These are phyloP conservation scores for Thymelicus sylvestris DNA, from an alignment of 2,888 invertebrate species.

Conservation along the genomic window DNA sequence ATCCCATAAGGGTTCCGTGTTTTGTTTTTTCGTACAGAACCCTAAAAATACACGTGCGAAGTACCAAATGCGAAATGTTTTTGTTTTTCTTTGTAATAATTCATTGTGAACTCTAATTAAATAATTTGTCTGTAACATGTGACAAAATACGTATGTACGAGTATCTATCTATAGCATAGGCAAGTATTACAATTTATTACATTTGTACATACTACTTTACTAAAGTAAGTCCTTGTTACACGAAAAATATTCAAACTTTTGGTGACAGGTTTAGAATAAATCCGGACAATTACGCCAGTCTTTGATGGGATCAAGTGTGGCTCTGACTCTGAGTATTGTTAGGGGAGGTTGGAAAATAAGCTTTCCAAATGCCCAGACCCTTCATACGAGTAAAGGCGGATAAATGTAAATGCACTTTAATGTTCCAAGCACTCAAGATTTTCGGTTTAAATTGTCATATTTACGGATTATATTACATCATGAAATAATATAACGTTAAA, in stretches of 20 bases:
- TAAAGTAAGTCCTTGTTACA: background rate
- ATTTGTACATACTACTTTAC: background rate
- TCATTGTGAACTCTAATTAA: no score
- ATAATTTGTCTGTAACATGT: background rate
- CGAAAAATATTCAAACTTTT: background rate
- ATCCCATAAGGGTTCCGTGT: no score
- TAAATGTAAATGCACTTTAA: conserved; percentile 31
- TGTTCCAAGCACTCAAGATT: conserved; percentile 11
- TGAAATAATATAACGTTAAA: background rate
- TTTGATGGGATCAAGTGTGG: conserved; percentile 49
- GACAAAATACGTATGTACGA: background rate
- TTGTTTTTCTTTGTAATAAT: no score
- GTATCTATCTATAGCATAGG: no score
- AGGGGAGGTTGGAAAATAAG: conserved; percentile 36
- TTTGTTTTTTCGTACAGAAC: no score
- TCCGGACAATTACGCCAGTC: conserved; percentile 47
- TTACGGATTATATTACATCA: background rate
- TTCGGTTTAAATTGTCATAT: background rate
- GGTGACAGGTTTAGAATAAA: conserved; percentile 38
- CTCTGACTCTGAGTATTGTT: conserved; percentile 43
- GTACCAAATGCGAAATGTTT: no score
- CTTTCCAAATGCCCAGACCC: conserved; percentile 21
- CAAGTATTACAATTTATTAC: no score
- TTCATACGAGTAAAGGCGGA: conserved; percentile 18
- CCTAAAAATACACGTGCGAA: no score